Evolutionary conservation across 2,797 vertebrate species (phyloP), one percentile per base, ranked within the genome.

Genomic region (Channallabes apus): DNA sequence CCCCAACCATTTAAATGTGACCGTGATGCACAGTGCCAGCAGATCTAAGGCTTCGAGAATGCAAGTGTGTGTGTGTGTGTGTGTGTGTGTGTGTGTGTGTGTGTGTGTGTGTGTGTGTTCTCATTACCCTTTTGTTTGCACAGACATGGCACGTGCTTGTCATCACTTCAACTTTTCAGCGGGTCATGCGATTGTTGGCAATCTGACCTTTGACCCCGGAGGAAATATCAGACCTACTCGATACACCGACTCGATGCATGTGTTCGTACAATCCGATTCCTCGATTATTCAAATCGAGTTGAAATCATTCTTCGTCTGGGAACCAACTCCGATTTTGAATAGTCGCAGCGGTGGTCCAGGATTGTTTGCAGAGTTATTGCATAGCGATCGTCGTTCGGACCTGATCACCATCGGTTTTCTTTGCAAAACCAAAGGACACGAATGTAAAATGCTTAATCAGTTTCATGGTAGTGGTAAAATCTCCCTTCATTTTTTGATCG

Each of bases 101-200:
- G 46, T 12, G 46, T 11, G 46, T 11, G 11, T 46, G 46, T 64
- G 75, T 32, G 61, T 65, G 35, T 80, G 9, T 65, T 80, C 56
- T 61, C 51, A 67, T 85, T 82, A 80, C 54, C 6, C 61, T 32
- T 58, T 22, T 38, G 22, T 78, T 38, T 68, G 54, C 73, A 58
- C 24, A 68, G 9, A 18, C 71, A 87, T 81, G 73, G 82, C 76
- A 82, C 68, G 80, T 80, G 35, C 62, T 85, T 80, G 67, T 68
- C 85, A 85, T 83, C 68, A 80, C 68, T 41, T 32, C 20, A 41
- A 51, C 65, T 35, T 72, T 82, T 69, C 46, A 59, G 12, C 18
- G 22, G 56, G 51, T 82, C 54, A 69, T 72, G 32, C 46, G 81
- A 82, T 35, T 72, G 54, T n/a, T 72, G 68, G 68, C 32, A 59